Evolutionary conservation across 2,888 invertebrate genomes (phyloP), one percentile per base, ranked within the genome.

Genomic region (Drosophila neonasuta): DNA sequence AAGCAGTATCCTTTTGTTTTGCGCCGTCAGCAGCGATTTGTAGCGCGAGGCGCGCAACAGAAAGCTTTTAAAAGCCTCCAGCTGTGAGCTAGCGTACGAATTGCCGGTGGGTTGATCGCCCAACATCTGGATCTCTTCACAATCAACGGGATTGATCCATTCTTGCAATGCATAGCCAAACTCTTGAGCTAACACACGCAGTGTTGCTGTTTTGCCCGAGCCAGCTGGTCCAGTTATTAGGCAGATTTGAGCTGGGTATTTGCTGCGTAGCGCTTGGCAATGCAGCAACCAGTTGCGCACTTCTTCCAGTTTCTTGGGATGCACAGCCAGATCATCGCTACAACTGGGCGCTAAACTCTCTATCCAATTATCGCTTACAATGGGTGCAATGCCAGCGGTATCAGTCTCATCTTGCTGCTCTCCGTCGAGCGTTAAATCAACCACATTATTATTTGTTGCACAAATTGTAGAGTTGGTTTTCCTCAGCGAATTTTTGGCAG

Each of bases 191-290:
- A 97, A 77, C 8, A 94, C 92, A 62, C 92, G 92, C 1, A 97
- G 79, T 1, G 96, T 94, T 0, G 94, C 93, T 1, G 97, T 96
- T 91, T 97, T 97, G 0, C 97, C 97, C 87, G 94, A 93, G 0
- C 97, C 97, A 0, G 97, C 93, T 20, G 97, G 96, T 0, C 97
- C 97, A 7, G 94, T 94, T 20, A 97, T 78, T 4, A 97, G 89
- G 41, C 97, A 91, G 72, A 96, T 93, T 55, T 92, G 91, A 1
- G 85, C 79, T 0, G 91, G 90, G 32, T 80, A 83, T 41, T 87
- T 88, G 2, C 50, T 77, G 1, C 71, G 75, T 55, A 81, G 60
- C 0, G 64, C 61, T 5, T 84, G 76, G 52, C 88, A 89, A 60
- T 88, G 85, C 7, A 64, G 68, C 3, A 96, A 79, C 96, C 96